phyloP scores from a whole-genome alignment of 2,888 invertebrate genomes.

The Drosophila mimica region DNA sequence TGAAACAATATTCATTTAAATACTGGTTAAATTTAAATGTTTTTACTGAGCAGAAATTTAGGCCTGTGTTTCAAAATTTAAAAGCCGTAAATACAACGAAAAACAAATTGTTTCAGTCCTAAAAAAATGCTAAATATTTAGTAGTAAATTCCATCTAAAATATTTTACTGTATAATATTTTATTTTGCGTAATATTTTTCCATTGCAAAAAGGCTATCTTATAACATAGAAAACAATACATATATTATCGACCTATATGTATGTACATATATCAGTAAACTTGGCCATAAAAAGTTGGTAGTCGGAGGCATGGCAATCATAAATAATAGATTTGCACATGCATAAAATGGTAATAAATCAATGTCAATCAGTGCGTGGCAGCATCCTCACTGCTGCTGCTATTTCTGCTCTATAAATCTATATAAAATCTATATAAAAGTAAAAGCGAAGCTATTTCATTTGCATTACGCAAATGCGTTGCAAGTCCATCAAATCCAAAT shows the following conservation, averaged over 20 bases:
- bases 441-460: slow-evolving; percentile 40
- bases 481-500: slow-evolving; percentile 29
- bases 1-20: neutral
- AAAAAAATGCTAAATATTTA: neutral
- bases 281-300: slow-evolving; percentile 19
- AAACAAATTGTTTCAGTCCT: neutral
- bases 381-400: neutral
- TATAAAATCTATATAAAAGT: slow-evolving; percentile 6
- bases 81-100: neutral
- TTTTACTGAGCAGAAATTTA: neutral
- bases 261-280: neutral
- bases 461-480: slow-evolving; percentile 50
- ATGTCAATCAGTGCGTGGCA: slow-evolving; percentile 48
- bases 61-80: neutral
- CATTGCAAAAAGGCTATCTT: neutral
- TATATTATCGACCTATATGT: neutral
- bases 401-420: slow-evolving; percentile 26
- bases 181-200: neutral
- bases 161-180: neutral
- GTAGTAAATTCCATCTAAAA: neutral
- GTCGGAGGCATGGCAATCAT: slow-evolving; percentile 25
- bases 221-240: neutral
- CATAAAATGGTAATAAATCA: slow-evolving; percentile 46
- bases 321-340: slow-evolving; percentile 35
- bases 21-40: neutral